Conservation (phyloP, 2,797 vertebrate genomes). For the Platyrinchus mystaceus region DNA sequence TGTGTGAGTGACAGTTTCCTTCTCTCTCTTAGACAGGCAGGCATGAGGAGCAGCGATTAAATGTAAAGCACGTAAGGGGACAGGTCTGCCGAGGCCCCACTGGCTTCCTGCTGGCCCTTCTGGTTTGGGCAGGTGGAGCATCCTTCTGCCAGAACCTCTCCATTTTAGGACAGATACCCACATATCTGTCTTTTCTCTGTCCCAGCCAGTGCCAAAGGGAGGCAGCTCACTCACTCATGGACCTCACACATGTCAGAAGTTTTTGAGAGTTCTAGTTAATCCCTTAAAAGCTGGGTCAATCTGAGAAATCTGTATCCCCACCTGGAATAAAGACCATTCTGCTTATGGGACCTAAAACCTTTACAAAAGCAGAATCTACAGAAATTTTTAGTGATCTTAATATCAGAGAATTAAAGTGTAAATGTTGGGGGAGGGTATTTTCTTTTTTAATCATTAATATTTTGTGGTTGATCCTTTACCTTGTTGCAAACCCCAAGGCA, state of each 20-base stretch:
- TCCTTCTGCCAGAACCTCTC: not conserved
- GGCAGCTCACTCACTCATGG: accelerated
- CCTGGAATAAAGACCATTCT: not conserved
- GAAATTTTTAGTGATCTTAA: not conserved
- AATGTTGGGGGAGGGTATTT: not conserved
- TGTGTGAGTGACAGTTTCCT: not conserved
- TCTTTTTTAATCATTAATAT: not conserved
- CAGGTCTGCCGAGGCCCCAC: not conserved
- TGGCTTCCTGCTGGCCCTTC: not conserved
- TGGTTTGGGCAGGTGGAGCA: not conserved
- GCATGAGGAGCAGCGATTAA: not conserved
- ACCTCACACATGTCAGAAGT: not conserved
- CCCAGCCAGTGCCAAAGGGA: not conserved
- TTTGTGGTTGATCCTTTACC: not conserved
- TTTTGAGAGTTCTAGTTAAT: not conserved
- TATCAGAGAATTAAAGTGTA: not conserved
- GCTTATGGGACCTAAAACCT: not conserved
- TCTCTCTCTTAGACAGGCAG: not conserved
- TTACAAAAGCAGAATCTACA: not conserved
- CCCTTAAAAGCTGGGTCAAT: not conserved
- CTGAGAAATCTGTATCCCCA: not conserved
- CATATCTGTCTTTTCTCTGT: not conserved
- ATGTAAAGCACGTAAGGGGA: not conserved
- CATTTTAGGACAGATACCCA: not conserved
- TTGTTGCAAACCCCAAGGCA: not conserved